Base-by-base conservation (phyloP, 2,888 invertebrate species). In the Hofmannophila pseudospretella region DNA sequence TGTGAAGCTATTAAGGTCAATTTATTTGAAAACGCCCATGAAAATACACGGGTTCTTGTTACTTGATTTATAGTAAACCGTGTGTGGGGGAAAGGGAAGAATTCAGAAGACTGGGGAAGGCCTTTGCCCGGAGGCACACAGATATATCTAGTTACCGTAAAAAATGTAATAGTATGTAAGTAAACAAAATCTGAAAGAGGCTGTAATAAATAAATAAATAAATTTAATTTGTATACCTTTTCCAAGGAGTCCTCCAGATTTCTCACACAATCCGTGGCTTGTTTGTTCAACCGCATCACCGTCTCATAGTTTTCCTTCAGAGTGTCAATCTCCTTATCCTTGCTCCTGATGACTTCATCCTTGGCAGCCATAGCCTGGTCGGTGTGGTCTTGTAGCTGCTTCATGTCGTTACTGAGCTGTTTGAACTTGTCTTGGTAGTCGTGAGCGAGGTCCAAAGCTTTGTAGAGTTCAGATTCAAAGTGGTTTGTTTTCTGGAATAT, bases 381-480 rank as follows among this genome's bases (percentile, higher is more conserved):
- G 33, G 88, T 59, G 32, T 81, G 76, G 2, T 66, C 64, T 44
- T 76, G 62, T 0, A 76, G 39, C 20, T 75, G 71, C 7, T 72
- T 68, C 37, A 88, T 78, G 41, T 91, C 89, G 1, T 58, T 44
- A 36, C 89, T 88, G 0, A 91, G 50, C 26, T 77, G 75, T 38
- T 89, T 89, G 41, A 88, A 88, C 66, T 92, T 92, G 13, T 91
- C 90, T 64, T 93, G 91, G 56, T 90, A 91, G 45, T 89, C 90
- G 20, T 91, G 90, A 0, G 91, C 92, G 25, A 94, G 63, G 51
- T 91, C 91, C 28, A 93, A 68, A 0, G 93, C 90, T 75, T 93
- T 92, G 19, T 92, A 89, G 1, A 93, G 74, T 75, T 95, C 95
- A 4, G 88, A 85, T 74, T 94, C 94, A 49, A 90, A 89, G 26